Evolutionary conservation across 92 coral and sea anemone species (phyloP).

Genomic region (Parazoanthus darwini): DNA sequence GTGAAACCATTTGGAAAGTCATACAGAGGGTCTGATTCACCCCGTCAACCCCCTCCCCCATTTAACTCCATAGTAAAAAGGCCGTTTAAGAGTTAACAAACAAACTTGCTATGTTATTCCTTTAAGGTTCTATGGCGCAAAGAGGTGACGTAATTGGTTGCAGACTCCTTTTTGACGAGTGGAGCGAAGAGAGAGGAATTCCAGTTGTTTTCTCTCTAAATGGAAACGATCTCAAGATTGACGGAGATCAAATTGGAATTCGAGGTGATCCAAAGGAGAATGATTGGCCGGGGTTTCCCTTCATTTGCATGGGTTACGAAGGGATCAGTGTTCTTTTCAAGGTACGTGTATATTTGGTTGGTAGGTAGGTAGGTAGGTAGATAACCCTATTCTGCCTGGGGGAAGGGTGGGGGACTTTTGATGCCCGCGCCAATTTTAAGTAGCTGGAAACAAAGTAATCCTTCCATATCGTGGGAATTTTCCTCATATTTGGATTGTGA

Average conservation of each 20-base stretch:
- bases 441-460: too few species aligned
- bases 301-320: slow-evolving; percentile 13
- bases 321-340: slow-evolving; percentile 28
- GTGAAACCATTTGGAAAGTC: too few species aligned
- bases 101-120: too few species aligned
- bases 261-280: neutral
- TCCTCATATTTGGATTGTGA: too few species aligned
- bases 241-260: neutral
- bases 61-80: too few species aligned
- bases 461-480: too few species aligned
- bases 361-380: neutral
- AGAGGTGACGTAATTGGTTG: slow-evolving; percentile 35
- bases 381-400: too few species aligned
- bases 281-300: slow-evolving; percentile 1
- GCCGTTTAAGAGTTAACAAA: too few species aligned
- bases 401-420: too few species aligned
- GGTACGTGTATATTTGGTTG: neutral
- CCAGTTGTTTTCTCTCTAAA: slow-evolving; percentile 37
- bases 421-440: too few species aligned
- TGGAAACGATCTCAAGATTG: slow-evolving; percentile 12
- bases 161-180: neutral
- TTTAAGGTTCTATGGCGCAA: slow-evolving; percentile 28
- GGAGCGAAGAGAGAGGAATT: neutral
- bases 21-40: too few species aligned
- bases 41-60: too few species aligned